Evolutionary conservation across 2,113 vertebrate species (phyloP), one percentile per base, ranked within the genome.

Genomic region (Atherinomorus stipes): DNA sequence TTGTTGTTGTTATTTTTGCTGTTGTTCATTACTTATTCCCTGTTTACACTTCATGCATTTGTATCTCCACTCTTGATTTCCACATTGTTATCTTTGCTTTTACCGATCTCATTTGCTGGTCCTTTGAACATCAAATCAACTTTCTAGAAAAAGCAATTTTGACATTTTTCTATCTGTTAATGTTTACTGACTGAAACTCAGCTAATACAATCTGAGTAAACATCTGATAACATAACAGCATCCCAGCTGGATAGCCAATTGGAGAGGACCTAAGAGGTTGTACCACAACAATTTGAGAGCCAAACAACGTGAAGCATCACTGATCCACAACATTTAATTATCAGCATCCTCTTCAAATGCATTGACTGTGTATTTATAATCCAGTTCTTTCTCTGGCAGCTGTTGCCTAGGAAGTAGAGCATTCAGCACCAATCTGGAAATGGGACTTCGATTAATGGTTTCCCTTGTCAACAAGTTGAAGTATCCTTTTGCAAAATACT

Each of bases 321-420:
- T 93, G 87, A 92, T 64, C 71, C 89, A 70, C 79, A 91, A 85
- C 72, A 89, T 90, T 74, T 92, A 83, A 90, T 94, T 92, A 90
- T 88, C 5, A 13, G 49, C 67, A 58, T n/a, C 37, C 54, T 68
- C 78, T 80, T 79, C 85, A 92, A 79, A 25, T 66, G 25, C 71
- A 73, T 72, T 69, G 61, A 87, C 86, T 90, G 86, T 79, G 67
- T 91, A 42, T 42, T 42, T 42, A 42, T 42, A 42, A 16, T 16
- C 40, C 3, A 42, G 12, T 42, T 42, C 38, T 15, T 42, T 42
- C 11, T 13, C 11, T 11, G 38, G 38, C 38, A 42, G 31, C 31
- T 34, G 31, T 13, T 42, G 11, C 38, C 13, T 4, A 42, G 40
- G 40, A 42, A 16, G 15, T 16, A 13, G 12, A 42, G 40, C 40